Evolutionary conservation across 1,140 invertebrate species (phyloP).

Genomic region (Aporrectodea caliginosa): DNA sequence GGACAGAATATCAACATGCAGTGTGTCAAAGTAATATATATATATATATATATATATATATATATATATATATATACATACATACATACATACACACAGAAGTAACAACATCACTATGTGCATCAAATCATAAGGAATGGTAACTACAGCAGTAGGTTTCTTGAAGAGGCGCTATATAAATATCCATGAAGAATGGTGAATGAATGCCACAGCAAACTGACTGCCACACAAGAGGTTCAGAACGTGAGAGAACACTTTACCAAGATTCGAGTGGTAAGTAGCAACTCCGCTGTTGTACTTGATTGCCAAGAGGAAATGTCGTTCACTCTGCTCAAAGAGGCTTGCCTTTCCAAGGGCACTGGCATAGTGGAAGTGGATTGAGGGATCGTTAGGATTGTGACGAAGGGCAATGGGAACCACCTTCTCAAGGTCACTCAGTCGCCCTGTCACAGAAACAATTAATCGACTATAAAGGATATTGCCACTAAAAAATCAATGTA

Average conservation of each 20-base stretch:
- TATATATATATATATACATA: too few species aligned
- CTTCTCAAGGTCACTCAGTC: slow-evolving; percentile 66
- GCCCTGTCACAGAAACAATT: slow-evolving; percentile 54
- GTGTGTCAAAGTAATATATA: too few species aligned
- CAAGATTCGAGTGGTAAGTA: slow-evolving; percentile 79
- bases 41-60: too few species aligned
- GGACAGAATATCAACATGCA: too few species aligned
- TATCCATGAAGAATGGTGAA: neutral
- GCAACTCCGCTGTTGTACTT: slow-evolving; percentile 65
- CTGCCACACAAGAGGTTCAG: neutral
- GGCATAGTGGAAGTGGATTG: slow-evolving; percentile 78
- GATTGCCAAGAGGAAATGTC: slow-evolving; percentile 73
- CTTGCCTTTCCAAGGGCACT: slow-evolving; percentile 81
- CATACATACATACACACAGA: too few species aligned
- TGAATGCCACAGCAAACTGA: neutral
- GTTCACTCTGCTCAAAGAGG: slow-evolving; percentile 72
- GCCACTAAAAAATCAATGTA: neutral
- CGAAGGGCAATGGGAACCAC: slow-evolving; percentile 66
- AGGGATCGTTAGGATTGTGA: slow-evolving; percentile 67
- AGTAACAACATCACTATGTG: neutral
- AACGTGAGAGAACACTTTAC: slow-evolving; percentile 56
- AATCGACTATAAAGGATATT: neutral
- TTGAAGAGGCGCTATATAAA: too few species aligned
- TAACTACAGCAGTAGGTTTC: too few species aligned
- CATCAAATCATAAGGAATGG: neutral